Percentiles rank a stretch among this genome's conserved stretches.
These are phyloP conservation scores for Alcedo atthis DNA, from an alignment of 2,797 vertebrate genomes.

Conservation along the genomic window DNA sequence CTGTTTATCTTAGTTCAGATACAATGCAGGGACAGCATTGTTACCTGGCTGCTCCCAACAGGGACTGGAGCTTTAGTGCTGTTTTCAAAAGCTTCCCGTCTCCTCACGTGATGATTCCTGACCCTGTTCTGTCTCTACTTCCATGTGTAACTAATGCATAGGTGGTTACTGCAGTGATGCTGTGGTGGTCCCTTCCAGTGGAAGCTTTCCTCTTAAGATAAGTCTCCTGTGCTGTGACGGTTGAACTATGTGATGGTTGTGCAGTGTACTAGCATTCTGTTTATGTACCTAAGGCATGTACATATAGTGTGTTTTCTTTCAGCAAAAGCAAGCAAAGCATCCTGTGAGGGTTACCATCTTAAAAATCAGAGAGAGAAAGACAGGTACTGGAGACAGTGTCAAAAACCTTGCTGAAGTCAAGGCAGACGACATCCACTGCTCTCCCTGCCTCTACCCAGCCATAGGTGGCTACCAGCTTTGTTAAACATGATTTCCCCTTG, in stretches of 20 bases:
- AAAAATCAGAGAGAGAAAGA: too few species aligned
- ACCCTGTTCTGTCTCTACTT: neutral
- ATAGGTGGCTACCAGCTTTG: neutral
- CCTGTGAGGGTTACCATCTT: neutral
- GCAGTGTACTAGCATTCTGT: neutral
- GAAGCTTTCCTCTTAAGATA: neutral
- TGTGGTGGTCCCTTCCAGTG: neutral
- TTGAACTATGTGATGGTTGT: neutral
- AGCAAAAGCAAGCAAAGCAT: neutral
- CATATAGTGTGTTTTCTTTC: accelerated
- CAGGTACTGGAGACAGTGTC: neutral
- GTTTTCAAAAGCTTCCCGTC: neutral
- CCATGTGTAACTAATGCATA: accelerated
- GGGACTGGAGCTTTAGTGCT: accelerated
- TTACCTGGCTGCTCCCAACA: accelerated
- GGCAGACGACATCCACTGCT: neutral
- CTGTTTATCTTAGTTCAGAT: neutral
- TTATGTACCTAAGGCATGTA: neutral
- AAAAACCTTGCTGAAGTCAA: neutral
- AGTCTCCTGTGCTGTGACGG: neutral
- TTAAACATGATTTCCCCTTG: neutral
- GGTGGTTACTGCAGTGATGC: neutral
- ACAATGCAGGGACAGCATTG: accelerated
- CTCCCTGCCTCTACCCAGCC: neutral
- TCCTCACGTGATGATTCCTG: accelerated